phyloP scores from a whole-genome alignment of 2,113 vertebrate species.

The Speoplatyrhinus poulsoni region DNA sequence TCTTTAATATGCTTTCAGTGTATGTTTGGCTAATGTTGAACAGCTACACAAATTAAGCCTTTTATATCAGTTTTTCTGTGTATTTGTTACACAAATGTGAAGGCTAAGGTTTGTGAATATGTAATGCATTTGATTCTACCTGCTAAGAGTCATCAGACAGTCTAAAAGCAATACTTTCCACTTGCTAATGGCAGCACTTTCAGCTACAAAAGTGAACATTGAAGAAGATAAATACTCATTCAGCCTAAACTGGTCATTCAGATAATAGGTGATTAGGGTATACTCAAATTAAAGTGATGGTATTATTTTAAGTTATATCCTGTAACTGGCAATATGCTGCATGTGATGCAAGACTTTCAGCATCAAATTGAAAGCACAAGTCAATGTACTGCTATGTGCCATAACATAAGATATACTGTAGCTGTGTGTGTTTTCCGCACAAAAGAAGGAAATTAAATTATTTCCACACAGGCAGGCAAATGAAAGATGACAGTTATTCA shows the following conservation, averaged over 20 bases:
- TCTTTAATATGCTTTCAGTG: too few species aligned
- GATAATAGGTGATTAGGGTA: neutral
- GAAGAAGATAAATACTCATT: constrained; percentile 9
- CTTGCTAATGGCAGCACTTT: neutral
- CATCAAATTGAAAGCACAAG: constrained; percentile 39
- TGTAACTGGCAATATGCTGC: too few species aligned
- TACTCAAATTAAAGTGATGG: constrained; percentile 9
- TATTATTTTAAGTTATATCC: neutral
- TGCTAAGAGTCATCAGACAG: neutral
- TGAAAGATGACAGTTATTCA: constrained; percentile 70
- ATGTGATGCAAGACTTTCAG: constrained; percentile 17
- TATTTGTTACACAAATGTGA: neutral
- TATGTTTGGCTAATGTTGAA: too few species aligned
- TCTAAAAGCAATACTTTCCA: constrained; percentile 7
- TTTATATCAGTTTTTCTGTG: too few species aligned
- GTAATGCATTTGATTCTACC: neutral
- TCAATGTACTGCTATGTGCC: constrained; percentile 49
- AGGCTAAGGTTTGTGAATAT: neutral
- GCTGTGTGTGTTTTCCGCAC: constrained; percentile 36
- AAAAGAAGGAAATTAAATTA: constrained; percentile 70
- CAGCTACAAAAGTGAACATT: constrained; percentile 6
- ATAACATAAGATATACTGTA: constrained; percentile 7
- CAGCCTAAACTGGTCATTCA: neutral
- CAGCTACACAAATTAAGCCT: too few species aligned
- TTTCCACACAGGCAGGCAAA: constrained; percentile 58